Evolutionary conservation across 2,113 vertebrate genomes (phyloP), one percentile per base, ranked within the genome.

Genomic region (Nothobranchius furzeri): DNA sequence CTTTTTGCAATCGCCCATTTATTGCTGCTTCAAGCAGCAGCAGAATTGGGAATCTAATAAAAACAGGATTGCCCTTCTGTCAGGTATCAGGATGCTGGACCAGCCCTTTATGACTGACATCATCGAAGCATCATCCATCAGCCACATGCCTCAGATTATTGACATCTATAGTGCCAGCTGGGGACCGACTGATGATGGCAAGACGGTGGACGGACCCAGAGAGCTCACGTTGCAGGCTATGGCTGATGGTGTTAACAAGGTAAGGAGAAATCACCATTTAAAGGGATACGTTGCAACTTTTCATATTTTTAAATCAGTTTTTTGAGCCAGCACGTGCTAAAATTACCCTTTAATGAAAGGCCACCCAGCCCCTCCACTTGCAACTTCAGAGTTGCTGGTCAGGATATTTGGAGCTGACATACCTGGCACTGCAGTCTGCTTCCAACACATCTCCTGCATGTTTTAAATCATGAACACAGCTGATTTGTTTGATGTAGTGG

Each of bases 81-180:
- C 86, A 99, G 98, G 98, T 52, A 99, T 99, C 82, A 93, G 98
- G 47, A 99, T 99, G 98, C 75, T 99, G 8, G 98, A 99, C 88
- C 98, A 99, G 81, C 98, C 98, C 0, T 99, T 99, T 57, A 99
- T 99, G 98, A 99, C 98, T 0, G 98, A 99, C 83, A 96, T 99
- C 70, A 99, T 99, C 0, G 98, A 99, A 84, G 98, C 98, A 24
- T 99, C 98, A 3, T 98, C 98, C 62, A 99, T 99, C 92, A 98
- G 97, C 75, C 98, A 99, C 68, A 97, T 99, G 98, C 98, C 98
- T 2, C 98, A 99, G 84, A 88, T 96, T 40, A 98, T 99, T 51
- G 98, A 99, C 80, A 99, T 99, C 68, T 99, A 99, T 75, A 99
- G 98, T 10, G 98, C 98, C 84, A 99, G 97, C 89, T 99, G 98